Base-by-base conservation (phyloP, 2,113 vertebrate genomes). In the Xyliphius kryptos region DNA sequence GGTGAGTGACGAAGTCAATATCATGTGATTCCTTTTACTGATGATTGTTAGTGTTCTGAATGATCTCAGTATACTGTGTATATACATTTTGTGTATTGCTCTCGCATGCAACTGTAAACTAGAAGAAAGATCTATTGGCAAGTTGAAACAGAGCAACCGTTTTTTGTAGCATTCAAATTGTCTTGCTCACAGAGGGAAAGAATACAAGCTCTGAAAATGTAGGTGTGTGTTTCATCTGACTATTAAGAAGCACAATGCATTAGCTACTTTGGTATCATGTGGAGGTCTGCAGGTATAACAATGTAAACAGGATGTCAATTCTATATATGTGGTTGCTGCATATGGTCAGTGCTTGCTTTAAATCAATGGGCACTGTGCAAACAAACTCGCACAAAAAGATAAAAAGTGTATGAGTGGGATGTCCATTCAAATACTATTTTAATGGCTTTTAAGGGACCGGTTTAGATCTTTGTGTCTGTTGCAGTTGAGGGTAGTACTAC, bases 1-100 rank as follows among this genome's bases (percentile, higher is more conserved):
- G 93, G 96, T 97, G 83, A 81, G 86, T 1, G 0, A 6, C 14
- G 36, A 10, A n/a, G 9, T 9, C 3, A 11, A 2, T n/a, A 2
- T 43, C 12, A 3, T 20, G n/a, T 22, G 32, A 22, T 9, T 9
- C 12, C 11, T 19, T 7, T 15, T 9, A 10, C 14, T 26, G 3
- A 26, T 14, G 1, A 22, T n/a, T n/a, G 20, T 10, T 21, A 2
- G 20, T 7, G 17, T 14, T 22, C 9, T 15, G 8, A 38, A 56
- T 16, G 2, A 22, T 9, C 1, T 12, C 9, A 26, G 26, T 16
- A 4, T 43, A 41, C 11, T 15, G 20, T 21, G 37, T 12, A 12
- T 41, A 5, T 12, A 12, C 20, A 41, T 9, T n/a, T n/a, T n/a
- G n/a, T n/a, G n/a, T n/a, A n/a, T n/a, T n/a, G n/a, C n/a, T n/a